phyloP scores from a whole-genome alignment of 2,113 vertebrate genomes.

The Apteryx owenii region DNA sequence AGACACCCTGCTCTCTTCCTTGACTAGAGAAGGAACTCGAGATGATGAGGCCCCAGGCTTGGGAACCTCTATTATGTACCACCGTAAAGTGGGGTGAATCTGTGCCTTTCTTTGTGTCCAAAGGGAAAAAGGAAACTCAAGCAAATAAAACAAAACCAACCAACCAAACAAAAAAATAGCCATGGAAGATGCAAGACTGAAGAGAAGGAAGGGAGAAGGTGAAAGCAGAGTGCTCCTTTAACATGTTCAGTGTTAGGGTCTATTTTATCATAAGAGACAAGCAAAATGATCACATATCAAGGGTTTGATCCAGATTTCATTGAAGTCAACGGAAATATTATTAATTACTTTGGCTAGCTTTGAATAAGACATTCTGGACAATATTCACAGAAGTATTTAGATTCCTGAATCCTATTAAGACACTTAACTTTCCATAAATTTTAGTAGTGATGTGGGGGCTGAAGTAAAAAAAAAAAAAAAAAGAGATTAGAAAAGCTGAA shows the following conservation, averaged over 20 bases:
- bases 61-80: neutral
- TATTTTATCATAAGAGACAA: neutral
- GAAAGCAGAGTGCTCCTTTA: neutral
- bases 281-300: neutral
- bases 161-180: neutral
- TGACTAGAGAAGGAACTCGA: neutral
- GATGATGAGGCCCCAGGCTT: neutral
- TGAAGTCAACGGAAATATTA: neutral
- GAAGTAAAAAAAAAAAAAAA: neutral
- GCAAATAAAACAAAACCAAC: neutral
- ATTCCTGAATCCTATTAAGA: conserved; percentile 5
- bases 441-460: neutral
- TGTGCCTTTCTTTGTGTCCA: neutral
- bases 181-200: neutral
- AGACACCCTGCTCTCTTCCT: neutral
- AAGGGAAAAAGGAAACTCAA: neutral
- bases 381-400: neutral
- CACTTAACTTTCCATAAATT: neutral
- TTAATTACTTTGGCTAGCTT: conserved; percentile 7
- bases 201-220: neutral
- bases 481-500: neutral
- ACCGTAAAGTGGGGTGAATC: neutral
- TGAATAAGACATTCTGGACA: neutral
- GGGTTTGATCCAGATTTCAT: neutral
- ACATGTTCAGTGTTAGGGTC: neutral